phyloP scores from a whole-genome alignment of 35 echinoderm and acorn worm genomes.

The Lytechinus variegatus region DNA sequence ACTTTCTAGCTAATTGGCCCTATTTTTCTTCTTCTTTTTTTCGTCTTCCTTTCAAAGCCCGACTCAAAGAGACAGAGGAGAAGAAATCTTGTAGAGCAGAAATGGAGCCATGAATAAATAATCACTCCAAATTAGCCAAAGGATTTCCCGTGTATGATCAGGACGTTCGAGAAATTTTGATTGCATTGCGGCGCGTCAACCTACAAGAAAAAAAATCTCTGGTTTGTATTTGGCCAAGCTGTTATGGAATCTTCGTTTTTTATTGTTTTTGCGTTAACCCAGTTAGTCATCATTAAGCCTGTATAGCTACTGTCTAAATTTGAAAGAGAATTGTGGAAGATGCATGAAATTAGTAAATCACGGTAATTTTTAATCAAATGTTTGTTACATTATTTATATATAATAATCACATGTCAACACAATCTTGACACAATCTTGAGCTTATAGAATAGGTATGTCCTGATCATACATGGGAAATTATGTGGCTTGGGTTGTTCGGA shows the following conservation, averaged over 20 bases:
- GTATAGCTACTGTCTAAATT: too few relatives aligned
- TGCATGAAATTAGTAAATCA: background rate
- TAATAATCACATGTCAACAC: too few relatives aligned
- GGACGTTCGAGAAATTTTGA: background rate
- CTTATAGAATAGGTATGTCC: too few relatives aligned
- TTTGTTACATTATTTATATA: too few relatives aligned
- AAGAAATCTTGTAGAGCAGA: background rate
- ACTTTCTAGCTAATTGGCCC: constrained; percentile 27
- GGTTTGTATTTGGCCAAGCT: background rate
- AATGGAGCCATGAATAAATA: constrained; percentile 36
- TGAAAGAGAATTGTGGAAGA: background rate
- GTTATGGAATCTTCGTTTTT: background rate
- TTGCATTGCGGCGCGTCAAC: constrained; percentile 20
- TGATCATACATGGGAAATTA: too few relatives aligned
- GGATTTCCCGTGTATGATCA: background rate
- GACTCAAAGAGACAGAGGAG: background rate
- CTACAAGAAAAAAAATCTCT: constrained; percentile 17
- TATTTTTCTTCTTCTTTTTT: background rate
- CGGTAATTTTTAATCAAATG: too few relatives aligned
- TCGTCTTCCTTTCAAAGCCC: background rate
- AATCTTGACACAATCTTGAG: too few relatives aligned
- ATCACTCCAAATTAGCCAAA: constrained; percentile 24
- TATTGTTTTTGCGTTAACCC: too few relatives aligned
- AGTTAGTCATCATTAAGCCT: too few relatives aligned
- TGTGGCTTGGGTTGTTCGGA: too few relatives aligned